phyloP scores from a whole-genome alignment of 1,140 invertebrate species.

The Philotrypesis tridentata region DNA sequence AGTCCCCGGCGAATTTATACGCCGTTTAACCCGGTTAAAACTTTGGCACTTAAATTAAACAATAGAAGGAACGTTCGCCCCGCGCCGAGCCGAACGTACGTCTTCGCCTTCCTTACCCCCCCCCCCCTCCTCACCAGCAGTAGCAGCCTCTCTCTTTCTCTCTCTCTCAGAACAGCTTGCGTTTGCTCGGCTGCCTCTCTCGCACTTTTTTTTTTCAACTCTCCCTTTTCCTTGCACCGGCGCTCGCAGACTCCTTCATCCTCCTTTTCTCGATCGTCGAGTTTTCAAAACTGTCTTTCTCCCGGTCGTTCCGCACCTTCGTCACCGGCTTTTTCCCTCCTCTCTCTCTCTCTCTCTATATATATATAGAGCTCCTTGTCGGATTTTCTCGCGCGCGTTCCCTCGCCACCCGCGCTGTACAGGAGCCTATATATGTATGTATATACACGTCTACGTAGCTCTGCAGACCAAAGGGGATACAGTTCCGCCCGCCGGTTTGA shows the following conservation, averaged over 20 bases:
- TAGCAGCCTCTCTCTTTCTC: constrained; percentile 8
- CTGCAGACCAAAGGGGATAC: background rate
- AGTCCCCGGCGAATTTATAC: constrained; percentile 60
- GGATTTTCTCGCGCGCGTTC: background rate
- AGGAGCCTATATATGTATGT: too few species aligned
- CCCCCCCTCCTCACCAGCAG: too few species aligned
- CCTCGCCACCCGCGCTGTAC: too few species aligned
- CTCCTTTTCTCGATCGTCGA: constrained; percentile 10
- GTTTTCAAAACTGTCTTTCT: constrained; percentile 23
- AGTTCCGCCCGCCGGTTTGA: background rate
- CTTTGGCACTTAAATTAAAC: constrained; percentile 71
- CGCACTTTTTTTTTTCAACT: background rate
- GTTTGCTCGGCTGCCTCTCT: background rate
- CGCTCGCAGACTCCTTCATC: background rate
- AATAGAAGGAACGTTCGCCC: constrained; percentile 62
- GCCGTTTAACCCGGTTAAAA: constrained; percentile 66
- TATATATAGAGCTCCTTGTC: background rate
- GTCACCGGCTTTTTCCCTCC: background rate
- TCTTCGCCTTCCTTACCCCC: constrained; percentile 56
- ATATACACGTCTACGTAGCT: background rate
- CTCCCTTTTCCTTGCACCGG: background rate
- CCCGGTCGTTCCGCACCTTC: background rate
- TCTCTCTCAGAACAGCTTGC: constrained; percentile 27
- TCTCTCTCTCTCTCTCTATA: too few species aligned
- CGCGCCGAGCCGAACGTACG: constrained; percentile 57